Conservation (phyloP, 1,140 invertebrate genomes). For the Reticulitermes speratus region DNA sequence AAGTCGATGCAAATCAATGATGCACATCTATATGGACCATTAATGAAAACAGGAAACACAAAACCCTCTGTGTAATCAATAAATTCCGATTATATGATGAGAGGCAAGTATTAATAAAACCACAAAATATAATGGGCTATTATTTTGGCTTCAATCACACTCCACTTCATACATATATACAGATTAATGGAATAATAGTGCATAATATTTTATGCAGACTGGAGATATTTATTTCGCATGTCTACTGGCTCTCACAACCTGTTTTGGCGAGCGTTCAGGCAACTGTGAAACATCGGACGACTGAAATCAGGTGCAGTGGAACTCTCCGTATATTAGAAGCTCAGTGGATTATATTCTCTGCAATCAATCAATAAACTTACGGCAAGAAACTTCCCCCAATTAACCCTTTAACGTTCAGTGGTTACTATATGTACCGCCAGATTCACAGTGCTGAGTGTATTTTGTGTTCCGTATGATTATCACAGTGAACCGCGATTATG, state of each 20-base stretch:
- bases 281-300: neutral
- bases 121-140: conserved; percentile 19
- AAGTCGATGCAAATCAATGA: conserved; percentile 14
- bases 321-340: too few relatives aligned
- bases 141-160: conserved; percentile 16
- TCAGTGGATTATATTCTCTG: too few relatives aligned
- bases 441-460: too few relatives aligned
- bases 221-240: neutral
- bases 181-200: neutral
- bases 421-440: too few relatives aligned
- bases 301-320: too few relatives aligned
- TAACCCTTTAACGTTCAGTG: too few relatives aligned
- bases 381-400: too few relatives aligned
- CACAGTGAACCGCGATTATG: too few relatives aligned
- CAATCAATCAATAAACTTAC: too few relatives aligned
- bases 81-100: conserved; percentile 12
- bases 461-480: too few relatives aligned
- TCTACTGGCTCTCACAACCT: neutral
- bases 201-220: conserved; percentile 7
- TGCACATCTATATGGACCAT: neutral
- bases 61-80: conserved; percentile 5
- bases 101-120: conserved; percentile 17
- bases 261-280: neutral
- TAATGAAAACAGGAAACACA: conserved; percentile 1
- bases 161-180: neutral